Evolutionary conservation across 2,113 vertebrate genomes (phyloP), one percentile per base, ranked within the genome.

Genomic region (Eudyptes chrysolophus): DNA sequence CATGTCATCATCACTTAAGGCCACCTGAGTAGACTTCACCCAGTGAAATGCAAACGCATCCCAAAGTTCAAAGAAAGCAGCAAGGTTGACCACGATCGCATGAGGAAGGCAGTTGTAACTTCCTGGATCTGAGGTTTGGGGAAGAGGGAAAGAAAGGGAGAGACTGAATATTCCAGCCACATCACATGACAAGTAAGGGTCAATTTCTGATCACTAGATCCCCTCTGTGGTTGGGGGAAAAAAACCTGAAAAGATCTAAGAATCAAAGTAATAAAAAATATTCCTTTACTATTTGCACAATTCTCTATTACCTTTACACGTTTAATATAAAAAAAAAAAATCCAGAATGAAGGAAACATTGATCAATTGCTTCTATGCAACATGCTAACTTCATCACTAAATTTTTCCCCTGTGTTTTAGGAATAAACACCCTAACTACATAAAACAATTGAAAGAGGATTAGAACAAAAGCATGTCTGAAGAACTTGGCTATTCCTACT

Each of bases 41-140:
- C 99, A 99, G 75, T 99, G 98, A 92, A 99, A 97, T 24, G 96
- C 91, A 80, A 99, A 98, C 0, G 98, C 97, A 97, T 99, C 99
- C 98, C 98, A 99, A 74, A 99, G 97, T 88, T 99, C 99, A 95
- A 99, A 99, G 98, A 99, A 99, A 34, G 98, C 97, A 95, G 98
- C 98, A 85, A 99, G 98, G 93, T 99, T 99, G 83, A 99, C 99
- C 78, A 99, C 98, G 5, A 99, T 97, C 13, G 98, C 98, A 96
- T 99, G 99, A 21, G 99, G 99, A 77, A 99, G 97, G 76, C 98
- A 99, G 36, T 89, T 98, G n/a, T 99, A 98, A 76, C 98, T 99
- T 79, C 99, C 98, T 30, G 98, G 98, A 92, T 99, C 99, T 99
- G 80, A 76, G 30, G n/a, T 93, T 97, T 84, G 49, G 87, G 29